phyloP scores from a whole-genome alignment of 2,113 vertebrate species.

The Trichechus manatus region DNA sequence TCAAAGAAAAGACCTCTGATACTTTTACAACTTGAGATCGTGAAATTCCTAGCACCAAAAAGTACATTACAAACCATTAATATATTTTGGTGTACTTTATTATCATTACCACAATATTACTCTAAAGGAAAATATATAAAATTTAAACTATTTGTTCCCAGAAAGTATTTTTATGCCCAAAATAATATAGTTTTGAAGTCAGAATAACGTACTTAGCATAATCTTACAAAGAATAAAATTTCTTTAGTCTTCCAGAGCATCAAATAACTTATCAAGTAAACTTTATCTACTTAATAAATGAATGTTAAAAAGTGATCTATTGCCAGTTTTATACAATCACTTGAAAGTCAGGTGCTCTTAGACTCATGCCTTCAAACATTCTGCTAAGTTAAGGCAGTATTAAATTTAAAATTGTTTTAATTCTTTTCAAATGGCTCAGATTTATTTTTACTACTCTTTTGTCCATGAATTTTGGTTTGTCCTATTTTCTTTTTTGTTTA shows the following conservation, averaged over 20 bases:
- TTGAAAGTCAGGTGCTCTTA: conserved; percentile 7
- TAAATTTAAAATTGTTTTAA: conserved; percentile 53
- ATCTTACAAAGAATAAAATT: neutral
- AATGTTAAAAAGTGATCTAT: conserved; percentile 43
- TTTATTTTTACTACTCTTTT: conserved; percentile 60
- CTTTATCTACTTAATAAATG: conserved; percentile 10
- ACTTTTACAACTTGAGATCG: neutral
- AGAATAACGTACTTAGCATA: conserved; percentile 31
- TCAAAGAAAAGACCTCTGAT: conserved; percentile 1
- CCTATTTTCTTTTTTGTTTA: neutral
- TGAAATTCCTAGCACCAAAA: conserved; percentile 28
- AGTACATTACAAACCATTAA: neutral
- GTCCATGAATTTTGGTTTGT: conserved; percentile 9
- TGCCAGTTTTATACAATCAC: neutral
- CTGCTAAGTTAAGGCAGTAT: neutral
- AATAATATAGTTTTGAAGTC: conserved; percentile 15
- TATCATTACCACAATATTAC: neutral
- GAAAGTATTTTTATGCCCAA: conserved; percentile 26
- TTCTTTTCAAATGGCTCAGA: conserved; percentile 47
- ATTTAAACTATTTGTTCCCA: conserved; percentile 1
- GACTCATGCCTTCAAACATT: neutral
- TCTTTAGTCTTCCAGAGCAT: conserved; percentile 16
- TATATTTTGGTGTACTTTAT: neutral
- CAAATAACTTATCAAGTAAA: conserved; percentile 22
- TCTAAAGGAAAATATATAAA: conserved; percentile 47